Evolutionary conservation across 30 jellyfish, hydroid and myxozoan species (phyloP).

Genomic region (Chrysaora quinquecirrha): DNA sequence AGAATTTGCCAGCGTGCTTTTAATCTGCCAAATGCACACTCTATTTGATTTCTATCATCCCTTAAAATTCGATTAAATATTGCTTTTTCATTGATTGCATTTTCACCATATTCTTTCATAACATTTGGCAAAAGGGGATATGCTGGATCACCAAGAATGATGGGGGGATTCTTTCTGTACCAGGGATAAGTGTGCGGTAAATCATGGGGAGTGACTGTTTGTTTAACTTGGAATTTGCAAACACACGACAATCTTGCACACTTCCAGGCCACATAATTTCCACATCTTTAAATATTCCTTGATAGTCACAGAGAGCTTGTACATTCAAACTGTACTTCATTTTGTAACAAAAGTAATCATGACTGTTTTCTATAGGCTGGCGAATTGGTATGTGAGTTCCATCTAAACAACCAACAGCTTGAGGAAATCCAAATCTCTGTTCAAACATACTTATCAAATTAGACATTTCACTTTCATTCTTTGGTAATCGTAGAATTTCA

Average conservation of each 20-base stretch:
- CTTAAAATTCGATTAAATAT: background rate
- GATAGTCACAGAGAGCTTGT: slow-evolving; percentile 47
- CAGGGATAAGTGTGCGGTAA: background rate
- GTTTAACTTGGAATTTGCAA: too few species aligned
- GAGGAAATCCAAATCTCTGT: slow-evolving; percentile 62
- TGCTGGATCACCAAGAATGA: slow-evolving; percentile 6
- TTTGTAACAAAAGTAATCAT: slow-evolving; percentile 64
- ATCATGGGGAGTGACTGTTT: slow-evolving; percentile 16
- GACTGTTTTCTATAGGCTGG: slow-evolving; percentile 63
- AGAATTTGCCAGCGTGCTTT: slow-evolving; percentile 13
- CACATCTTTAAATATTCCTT: slow-evolving; percentile 43
- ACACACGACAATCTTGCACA: slow-evolving; percentile 50
- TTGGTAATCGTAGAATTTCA: background rate
- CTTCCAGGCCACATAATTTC: slow-evolving; percentile 61
- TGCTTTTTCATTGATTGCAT: too few species aligned
- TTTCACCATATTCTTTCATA: too few species aligned
- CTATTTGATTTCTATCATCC: background rate
- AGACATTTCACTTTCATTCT: background rate
- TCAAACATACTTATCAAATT: slow-evolving; percentile 7
- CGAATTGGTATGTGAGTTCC: slow-evolving; percentile 71
- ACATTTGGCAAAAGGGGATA: too few species aligned
- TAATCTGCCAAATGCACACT: slow-evolving; percentile 27
- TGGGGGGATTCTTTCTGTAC: slow-evolving; percentile 17
- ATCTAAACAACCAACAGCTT: slow-evolving; percentile 56
- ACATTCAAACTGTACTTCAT: slow-evolving; percentile 53